Evolutionary conservation across 2,888 invertebrate genomes (phyloP).

Genomic region (Tineola bisselliella): DNA sequence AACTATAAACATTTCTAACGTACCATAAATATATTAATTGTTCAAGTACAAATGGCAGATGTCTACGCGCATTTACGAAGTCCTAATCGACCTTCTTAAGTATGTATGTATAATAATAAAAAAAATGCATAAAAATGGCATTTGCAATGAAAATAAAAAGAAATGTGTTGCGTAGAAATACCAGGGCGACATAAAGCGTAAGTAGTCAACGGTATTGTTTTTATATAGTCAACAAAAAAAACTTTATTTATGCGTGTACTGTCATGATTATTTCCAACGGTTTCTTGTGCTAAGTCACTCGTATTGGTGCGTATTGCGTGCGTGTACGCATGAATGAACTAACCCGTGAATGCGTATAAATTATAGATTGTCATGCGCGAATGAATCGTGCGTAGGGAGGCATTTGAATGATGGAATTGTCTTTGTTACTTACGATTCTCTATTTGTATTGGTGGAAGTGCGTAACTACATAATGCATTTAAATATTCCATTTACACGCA

Average conservation of each 20-base stretch:
- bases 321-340: conserved; percentile 18
- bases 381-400: conserved; percentile 10
- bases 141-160: neutral
- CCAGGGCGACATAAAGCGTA: conserved; percentile 7
- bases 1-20: neutral
- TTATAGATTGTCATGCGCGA: conserved; percentile 1
- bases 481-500: neutral
- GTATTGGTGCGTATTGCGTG: conserved; percentile 18
- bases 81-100: neutral
- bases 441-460: neutral
- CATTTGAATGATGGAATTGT: neutral
- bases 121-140: neutral
- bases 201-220: neutral
- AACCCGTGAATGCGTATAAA: conserved; percentile 13
- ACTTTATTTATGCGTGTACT: conserved; percentile 15
- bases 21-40: conserved; percentile 2
- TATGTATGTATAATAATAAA: conserved; percentile 1
- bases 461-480: neutral
- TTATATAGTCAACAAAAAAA: neutral
- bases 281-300: conserved; percentile 18
- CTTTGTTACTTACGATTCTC: neutral
- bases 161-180: conserved; percentile 5
- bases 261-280: conserved; percentile 14
- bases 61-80: neutral
- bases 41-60: no score